A percentile compares a stretch with the other conserved stretches of the same genome.
Evolutionary conservation across 1,140 invertebrate species (phyloP).

Genomic region (Argopecten irradians): DNA sequence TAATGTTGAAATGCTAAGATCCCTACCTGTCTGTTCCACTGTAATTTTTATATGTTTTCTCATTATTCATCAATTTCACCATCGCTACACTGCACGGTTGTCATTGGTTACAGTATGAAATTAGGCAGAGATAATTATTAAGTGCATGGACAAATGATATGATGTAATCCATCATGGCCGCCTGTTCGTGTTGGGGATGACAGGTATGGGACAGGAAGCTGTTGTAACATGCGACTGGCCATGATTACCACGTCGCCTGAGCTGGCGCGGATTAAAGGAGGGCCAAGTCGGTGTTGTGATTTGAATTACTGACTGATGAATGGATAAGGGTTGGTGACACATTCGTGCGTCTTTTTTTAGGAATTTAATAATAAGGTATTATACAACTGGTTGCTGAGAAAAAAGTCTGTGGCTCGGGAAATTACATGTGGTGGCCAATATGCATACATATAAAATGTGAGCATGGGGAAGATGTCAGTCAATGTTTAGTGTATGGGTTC

Average conservation of each 20-base stretch:
- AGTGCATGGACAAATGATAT: constrained; percentile 16
- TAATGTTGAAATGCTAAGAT: background rate
- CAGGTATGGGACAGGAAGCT: constrained; percentile 8
- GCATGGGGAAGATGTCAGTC: too few relatives aligned
- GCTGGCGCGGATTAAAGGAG: background rate
- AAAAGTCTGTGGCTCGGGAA: background rate
- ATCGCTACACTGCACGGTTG: background rate
- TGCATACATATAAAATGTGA: too few relatives aligned
- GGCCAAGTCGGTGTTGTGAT: background rate
- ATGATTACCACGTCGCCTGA: background rate
- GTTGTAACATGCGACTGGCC: background rate
- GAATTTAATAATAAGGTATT: background rate
- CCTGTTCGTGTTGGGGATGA: background rate
- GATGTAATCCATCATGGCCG: constrained; percentile 20
- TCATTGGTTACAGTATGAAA: background rate
- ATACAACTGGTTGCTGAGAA: background rate
- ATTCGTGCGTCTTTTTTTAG: background rate
- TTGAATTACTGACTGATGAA: background rate
- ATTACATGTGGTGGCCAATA: too few relatives aligned
- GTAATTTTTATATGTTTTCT: background rate
- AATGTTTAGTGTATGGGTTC: too few relatives aligned
- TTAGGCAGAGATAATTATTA: constrained; percentile 12
- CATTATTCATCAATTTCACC: constrained; percentile 13
- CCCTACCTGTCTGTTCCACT: background rate
- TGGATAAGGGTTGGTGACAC: background rate